Percentiles rank a stretch among this genome's conserved stretches.
These are phyloP conservation scores for Taphrorychus bicolor DNA, from an alignment of 2,888 invertebrate genomes.

Conservation along the genomic window DNA sequence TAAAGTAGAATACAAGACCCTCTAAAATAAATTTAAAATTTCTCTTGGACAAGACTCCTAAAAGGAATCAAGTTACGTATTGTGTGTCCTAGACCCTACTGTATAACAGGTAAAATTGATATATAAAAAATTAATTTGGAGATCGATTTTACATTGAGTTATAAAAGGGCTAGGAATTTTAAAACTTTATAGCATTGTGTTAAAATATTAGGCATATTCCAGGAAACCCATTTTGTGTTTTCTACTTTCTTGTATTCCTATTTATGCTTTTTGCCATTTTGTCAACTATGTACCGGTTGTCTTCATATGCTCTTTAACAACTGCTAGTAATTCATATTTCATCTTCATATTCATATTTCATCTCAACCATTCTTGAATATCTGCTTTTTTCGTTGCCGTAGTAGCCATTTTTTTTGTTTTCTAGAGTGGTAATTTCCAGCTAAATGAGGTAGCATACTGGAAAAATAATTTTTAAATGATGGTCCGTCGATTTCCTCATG, in stretches of 20 bases:
- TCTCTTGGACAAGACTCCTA: not conserved
- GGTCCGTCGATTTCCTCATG: not conserved
- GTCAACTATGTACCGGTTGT: not conserved
- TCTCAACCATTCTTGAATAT: not conserved
- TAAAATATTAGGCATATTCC: too few species aligned
- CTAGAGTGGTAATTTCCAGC: not conserved
- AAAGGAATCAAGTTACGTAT: too few species aligned
- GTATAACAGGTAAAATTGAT: too few species aligned
- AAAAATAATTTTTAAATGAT: not conserved
- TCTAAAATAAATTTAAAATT: not conserved
- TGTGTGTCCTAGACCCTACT: too few species aligned
- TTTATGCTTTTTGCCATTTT: not conserved
- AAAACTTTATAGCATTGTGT: too few species aligned
- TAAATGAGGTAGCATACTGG: not conserved
- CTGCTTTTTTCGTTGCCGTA: not conserved
- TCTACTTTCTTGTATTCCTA: too few species aligned
- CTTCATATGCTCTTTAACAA: not conserved
- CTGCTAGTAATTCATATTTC: not conserved
- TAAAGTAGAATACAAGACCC: not conserved
- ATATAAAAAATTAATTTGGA: too few species aligned
- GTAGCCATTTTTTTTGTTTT: not conserved
- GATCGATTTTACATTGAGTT: too few species aligned
- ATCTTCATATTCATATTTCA: not conserved
- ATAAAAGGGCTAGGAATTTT: too few species aligned
- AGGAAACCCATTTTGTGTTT: too few species aligned